Conservation (phyloP, 2,797 vertebrate species). For the Cephalopachus bancanus region DNA sequence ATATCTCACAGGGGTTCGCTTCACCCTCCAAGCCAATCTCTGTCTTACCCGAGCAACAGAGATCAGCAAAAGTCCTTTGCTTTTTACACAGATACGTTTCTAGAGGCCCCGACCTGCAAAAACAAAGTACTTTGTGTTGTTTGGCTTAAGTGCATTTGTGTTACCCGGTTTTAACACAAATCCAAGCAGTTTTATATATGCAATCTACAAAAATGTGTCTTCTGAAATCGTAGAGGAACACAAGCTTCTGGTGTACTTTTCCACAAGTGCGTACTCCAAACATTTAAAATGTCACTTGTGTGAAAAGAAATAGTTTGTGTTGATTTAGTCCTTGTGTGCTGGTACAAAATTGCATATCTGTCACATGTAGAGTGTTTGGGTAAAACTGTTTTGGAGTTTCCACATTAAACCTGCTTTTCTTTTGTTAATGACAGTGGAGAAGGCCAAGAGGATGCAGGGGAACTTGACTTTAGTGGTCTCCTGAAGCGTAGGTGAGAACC, state of each 20-base stretch:
- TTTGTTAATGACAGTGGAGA: conserved; percentile 98
- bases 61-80: conserved; percentile 89
- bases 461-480: conserved; percentile 99
- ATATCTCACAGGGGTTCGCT: conserved; percentile 78
- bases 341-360: conserved; percentile 82
- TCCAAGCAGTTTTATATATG: conserved; percentile 88
- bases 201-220: conserved; percentile 90
- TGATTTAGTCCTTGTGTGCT: conserved; percentile 85
- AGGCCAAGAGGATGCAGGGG: conserved; percentile 99
- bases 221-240: conserved; percentile 84
- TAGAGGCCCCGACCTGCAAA: conserved; percentile 79
- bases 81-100: conserved; percentile 80
- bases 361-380: conserved; percentile 79
- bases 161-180: conserved; percentile 89
- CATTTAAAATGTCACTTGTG: conserved; percentile 84
- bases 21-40: conserved; percentile 91
- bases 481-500: conserved; percentile 99
- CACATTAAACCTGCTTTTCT: conserved; percentile 91
- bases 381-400: conserved; percentile 79
- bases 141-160: conserved; percentile 87
- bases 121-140: conserved; percentile 88
- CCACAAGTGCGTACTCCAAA: conserved; percentile 89
- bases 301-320: conserved; percentile 90
- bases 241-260: conserved; percentile 90
- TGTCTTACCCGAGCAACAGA: conserved; percentile 86